A percentile compares a stretch with the other conserved stretches of the same genome.
These are phyloP conservation scores for Sanderia malayensis DNA, from an alignment of 30 jellyfish, hydroid and myxozoan species.

Conservation along the genomic window DNA sequence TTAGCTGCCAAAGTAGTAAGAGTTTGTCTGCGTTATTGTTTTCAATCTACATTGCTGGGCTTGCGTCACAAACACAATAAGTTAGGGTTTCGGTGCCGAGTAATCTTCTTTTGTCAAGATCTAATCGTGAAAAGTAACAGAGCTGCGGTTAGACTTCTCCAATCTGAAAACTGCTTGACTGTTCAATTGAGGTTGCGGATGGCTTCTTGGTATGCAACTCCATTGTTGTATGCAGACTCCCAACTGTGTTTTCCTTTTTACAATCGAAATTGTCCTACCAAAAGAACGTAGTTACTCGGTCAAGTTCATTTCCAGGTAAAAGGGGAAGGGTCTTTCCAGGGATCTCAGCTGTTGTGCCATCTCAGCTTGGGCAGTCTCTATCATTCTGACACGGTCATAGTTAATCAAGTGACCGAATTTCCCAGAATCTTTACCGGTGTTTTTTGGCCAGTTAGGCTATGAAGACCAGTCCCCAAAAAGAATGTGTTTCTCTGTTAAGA, in stretches of 20 bases:
- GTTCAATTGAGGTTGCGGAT: conserved; percentile 16
- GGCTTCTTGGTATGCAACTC: conserved; percentile 35
- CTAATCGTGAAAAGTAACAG: no score
- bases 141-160: no score
- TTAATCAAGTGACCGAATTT: conserved; percentile 15
- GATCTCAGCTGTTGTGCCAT: conserved; percentile 33
- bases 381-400: conserved; percentile 16
- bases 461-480: conserved; percentile 27
- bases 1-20: no score
- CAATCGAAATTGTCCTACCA: conserved; percentile 9
- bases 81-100: no score
- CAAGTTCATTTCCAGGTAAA: conserved; percentile 20
- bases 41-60: no score
- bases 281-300: conserved; percentile 22
- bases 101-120: no score
- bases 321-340: conserved; percentile 28
- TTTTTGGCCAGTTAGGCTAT: conserved; percentile 35
- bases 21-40: no score
- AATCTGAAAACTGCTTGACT: not conserved
- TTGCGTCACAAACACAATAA: no score
- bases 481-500: conserved; percentile 24
- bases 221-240: conserved; percentile 38
- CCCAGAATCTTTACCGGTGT: conserved; percentile 12
- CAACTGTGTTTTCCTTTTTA: conserved; percentile 15
- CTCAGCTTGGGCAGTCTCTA: conserved; percentile 51